Conservation (phyloP, 2,113 vertebrate species). For the Edolisoma coerulescens region DNA sequence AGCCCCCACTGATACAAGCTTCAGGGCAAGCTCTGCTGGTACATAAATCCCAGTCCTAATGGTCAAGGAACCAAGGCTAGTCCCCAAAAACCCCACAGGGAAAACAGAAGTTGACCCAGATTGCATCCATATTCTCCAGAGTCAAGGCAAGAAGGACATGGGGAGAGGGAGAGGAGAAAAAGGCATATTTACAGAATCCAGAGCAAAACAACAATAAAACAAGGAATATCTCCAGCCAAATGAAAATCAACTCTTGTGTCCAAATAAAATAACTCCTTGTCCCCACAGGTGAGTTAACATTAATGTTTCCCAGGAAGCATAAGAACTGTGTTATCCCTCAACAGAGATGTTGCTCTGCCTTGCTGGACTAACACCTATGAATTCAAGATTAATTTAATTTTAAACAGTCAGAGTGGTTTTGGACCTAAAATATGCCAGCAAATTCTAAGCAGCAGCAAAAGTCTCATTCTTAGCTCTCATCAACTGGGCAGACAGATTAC, state of each 20-base stretch:
- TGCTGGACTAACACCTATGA: neutral
- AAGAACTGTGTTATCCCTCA: neutral
- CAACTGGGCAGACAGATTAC: neutral
- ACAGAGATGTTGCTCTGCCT: neutral
- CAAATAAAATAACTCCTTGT: neutral
- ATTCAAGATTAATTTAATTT: neutral
- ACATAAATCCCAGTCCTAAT: neutral
- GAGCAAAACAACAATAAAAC: neutral
- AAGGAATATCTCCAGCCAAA: neutral
- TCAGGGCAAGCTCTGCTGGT: neutral
- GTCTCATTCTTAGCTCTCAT: neutral
- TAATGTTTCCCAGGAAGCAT: neutral
- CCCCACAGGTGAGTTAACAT: neutral
- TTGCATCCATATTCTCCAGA: neutral
- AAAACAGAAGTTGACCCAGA: neutral
- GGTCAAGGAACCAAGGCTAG: neutral
- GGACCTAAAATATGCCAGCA: neutral
- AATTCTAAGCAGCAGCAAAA: neutral
- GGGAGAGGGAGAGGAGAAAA: too few species aligned
- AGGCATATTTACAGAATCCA: neutral
- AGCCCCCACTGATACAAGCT: neutral
- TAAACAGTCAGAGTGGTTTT: neutral
- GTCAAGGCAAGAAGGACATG: neutral
- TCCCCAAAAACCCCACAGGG: neutral
- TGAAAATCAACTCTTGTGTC: neutral